A percentile compares a stretch with the other conserved stretches of the same genome.
Conservation (phyloP, 1,140 invertebrate species). For the Asbolus verrucosus region DNA sequence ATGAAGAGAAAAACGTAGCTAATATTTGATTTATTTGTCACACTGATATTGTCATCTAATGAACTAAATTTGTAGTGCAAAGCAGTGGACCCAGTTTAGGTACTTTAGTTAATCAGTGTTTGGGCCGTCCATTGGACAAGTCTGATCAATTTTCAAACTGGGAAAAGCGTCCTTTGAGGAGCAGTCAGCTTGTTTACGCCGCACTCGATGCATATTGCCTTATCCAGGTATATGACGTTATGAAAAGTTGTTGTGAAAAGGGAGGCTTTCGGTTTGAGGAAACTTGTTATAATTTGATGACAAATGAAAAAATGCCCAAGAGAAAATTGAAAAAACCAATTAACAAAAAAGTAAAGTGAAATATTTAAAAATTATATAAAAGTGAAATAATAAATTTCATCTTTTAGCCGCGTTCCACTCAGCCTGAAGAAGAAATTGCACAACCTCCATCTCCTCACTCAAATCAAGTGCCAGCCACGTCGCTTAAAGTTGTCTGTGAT, state of each 20-base stretch:
- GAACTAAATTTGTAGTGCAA: constrained; percentile 54
- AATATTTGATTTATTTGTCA: too few relatives aligned
- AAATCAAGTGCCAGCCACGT: constrained; percentile 46
- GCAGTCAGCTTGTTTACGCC: constrained; percentile 83
- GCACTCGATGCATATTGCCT: constrained; percentile 86
- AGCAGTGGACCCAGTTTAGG: constrained; percentile 70
- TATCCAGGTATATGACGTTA: constrained; percentile 77
- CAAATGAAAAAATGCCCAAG: constrained; percentile 65
- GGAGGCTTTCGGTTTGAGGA: constrained; percentile 72
- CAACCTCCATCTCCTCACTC: constrained; percentile 53
- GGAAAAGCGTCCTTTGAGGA: constrained; percentile 82
- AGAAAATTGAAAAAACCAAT: constrained; percentile 64
- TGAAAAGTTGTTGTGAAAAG: constrained; percentile 67
- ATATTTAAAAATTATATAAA: not conserved
- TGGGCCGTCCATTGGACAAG: constrained; percentile 82
- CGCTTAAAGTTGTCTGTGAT: constrained; percentile 69
- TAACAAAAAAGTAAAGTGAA: constrained; percentile 52
- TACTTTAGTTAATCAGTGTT: constrained; percentile 77
- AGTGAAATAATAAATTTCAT: not conserved
- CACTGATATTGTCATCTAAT: too few relatives aligned
- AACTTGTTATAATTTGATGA: constrained; percentile 69
- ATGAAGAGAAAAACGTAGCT: too few relatives aligned
- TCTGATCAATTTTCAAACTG: constrained; percentile 89
- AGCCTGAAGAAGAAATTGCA: constrained; percentile 38
- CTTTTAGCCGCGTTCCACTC: constrained; percentile 16